Percentiles rank a stretch among this genome's conserved stretches.
Evolutionary conservation across 2,113 vertebrate genomes (phyloP).

Genomic region (Phylloscopus trochiloides): DNA sequence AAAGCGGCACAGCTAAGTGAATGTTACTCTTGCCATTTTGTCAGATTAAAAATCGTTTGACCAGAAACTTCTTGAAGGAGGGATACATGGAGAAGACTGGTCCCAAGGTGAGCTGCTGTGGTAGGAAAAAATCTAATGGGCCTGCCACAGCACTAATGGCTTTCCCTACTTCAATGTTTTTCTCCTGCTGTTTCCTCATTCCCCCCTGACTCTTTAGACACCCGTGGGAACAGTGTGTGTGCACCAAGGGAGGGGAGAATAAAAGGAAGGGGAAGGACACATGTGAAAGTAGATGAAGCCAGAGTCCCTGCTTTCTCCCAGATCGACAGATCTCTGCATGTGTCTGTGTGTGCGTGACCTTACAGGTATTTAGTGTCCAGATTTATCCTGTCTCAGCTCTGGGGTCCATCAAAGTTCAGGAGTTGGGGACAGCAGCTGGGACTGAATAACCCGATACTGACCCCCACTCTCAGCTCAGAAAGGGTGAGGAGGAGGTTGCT

Average conservation of each 20-base stretch:
- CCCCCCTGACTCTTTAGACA: slow-evolving; percentile 27
- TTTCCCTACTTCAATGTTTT: neutral
- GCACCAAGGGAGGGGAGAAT: slow-evolving; percentile 40
- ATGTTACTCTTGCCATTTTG: neutral
- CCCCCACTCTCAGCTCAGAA: neutral
- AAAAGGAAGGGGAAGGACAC: slow-evolving; percentile 51
- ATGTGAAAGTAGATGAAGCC: slow-evolving; percentile 35
- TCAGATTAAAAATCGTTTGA: slow-evolving; percentile 85
- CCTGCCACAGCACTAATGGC: neutral
- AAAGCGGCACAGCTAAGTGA: neutral
- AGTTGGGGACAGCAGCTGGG: neutral
- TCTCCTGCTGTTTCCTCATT: slow-evolving; percentile 20
- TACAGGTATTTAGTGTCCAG: slow-evolving; percentile 16
- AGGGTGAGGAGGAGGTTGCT: neutral
- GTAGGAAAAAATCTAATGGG: neutral
- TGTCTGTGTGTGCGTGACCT: neutral
- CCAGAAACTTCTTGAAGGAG: slow-evolving; percentile 87
- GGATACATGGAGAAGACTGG: slow-evolving; percentile 95
- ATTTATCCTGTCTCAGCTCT: slow-evolving; percentile 20
- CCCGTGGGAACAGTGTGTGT: neutral
- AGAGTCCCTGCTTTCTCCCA: slow-evolving; percentile 40
- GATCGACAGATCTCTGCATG: slow-evolving; percentile 19
- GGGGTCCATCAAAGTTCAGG: neutral
- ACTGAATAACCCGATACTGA: neutral
- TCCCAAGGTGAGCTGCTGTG: slow-evolving; percentile 76